Conservation (phyloP, 2,888 invertebrate species). For the Ennomos fuscantarius region DNA sequence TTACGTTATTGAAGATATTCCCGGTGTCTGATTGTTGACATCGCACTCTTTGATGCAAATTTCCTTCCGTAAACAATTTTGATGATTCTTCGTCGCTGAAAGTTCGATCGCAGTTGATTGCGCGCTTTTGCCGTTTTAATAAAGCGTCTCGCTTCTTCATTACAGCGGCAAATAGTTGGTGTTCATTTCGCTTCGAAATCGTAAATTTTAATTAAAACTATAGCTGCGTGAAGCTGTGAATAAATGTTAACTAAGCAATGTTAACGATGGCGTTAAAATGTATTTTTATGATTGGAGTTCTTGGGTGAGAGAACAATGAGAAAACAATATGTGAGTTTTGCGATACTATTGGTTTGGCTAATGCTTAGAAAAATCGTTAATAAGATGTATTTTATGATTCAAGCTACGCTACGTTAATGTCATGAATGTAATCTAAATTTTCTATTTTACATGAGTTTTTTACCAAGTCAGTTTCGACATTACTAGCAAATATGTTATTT, state of each 20-base stretch:
- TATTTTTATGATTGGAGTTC: conserved; percentile 68
- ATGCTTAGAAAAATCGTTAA: conserved; percentile 49
- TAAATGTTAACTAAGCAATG: conserved; percentile 55
- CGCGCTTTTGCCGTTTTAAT: conserved; percentile 22
- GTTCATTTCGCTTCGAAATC: conserved; percentile 29
- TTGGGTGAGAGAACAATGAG: conserved; percentile 59
- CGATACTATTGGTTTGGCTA: conserved; percentile 48
- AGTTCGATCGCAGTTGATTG: conserved; percentile 21
- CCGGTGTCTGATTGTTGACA: conserved; percentile 48
- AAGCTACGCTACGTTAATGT: conserved; percentile 36
- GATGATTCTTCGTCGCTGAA: conserved; percentile 24
- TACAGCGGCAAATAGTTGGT: conserved; percentile 4
- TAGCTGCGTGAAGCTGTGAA: conserved; percentile 47
- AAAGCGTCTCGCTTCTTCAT: conserved; percentile 14
- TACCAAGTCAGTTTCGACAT: too few species aligned
- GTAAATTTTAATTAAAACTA: conserved; percentile 57
- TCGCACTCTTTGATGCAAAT: conserved; percentile 32
- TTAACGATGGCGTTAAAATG: conserved; percentile 57
- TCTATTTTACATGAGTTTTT: neutral
- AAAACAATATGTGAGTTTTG: conserved; percentile 61
- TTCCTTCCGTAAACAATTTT: conserved; percentile 38
- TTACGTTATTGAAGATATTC: conserved; percentile 61
- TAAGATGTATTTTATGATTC: conserved; percentile 42
- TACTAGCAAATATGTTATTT: too few species aligned
- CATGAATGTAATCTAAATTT: neutral